These are phyloP conservation scores for Phortica magna DNA, from an alignment of 2,888 invertebrate genomes.

Conservation along the genomic window DNA sequence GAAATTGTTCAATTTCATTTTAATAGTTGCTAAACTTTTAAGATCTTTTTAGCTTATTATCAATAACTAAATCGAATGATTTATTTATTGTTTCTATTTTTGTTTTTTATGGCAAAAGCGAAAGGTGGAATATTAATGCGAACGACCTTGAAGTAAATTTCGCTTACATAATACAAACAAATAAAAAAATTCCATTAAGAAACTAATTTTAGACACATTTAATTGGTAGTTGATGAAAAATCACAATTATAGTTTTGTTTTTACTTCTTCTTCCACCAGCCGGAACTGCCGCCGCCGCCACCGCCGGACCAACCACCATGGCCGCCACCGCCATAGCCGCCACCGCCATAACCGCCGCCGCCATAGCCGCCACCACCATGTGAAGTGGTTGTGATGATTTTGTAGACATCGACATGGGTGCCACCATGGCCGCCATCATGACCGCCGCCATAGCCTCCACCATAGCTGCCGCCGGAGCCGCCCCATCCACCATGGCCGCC, in stretches of 20 bases:
- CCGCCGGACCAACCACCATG: constrained; percentile 41
- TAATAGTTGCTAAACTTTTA: no score
- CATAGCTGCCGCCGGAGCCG: constrained; percentile 44
- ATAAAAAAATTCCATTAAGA: no score
- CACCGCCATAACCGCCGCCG: constrained; percentile 41
- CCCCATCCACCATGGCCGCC: constrained; percentile 39
- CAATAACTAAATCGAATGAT: no score
- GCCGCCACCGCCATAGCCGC: constrained; percentile 45
- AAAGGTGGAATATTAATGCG: no score
- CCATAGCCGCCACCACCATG: constrained; percentile 35
- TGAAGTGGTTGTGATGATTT: constrained; percentile 16
- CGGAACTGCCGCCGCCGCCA: constrained; percentile 50
- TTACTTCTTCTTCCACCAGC: constrained; percentile 66
- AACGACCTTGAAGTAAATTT: no score
- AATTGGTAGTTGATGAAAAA: constrained; percentile 4
- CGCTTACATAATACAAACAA: no score
- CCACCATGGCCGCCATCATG: constrained; percentile 38
- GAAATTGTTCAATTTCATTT: no score
- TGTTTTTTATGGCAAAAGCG: no score
- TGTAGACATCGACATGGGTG: constrained; percentile 18
- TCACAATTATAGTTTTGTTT: constrained; percentile 16
- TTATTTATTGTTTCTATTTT: no score
- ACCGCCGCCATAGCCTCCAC: constrained; percentile 40
- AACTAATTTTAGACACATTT: neutral
- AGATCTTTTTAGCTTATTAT: no score